phyloP scores from a whole-genome alignment of 2,113 vertebrate species.

The Pipra filicauda region DNA sequence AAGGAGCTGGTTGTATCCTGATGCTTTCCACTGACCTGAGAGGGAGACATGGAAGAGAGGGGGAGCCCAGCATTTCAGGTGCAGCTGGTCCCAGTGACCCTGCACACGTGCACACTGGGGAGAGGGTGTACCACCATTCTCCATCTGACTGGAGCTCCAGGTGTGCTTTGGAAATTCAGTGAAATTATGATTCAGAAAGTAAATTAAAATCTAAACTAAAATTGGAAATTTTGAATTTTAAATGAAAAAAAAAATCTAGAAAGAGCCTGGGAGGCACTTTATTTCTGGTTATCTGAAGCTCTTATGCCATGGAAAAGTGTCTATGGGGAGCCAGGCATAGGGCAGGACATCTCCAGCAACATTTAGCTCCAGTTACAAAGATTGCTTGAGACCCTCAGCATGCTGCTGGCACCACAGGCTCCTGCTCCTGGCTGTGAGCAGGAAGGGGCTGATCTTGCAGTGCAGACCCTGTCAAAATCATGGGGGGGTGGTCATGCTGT shows the following conservation, averaged over 20 bases:
- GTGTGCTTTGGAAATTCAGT: neutral
- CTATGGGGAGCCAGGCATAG: neutral
- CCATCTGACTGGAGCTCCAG: fast-evolving
- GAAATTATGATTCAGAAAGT: neutral
- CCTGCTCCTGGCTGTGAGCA: neutral
- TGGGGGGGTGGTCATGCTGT: fast-evolving
- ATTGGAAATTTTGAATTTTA: neutral
- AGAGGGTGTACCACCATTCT: neutral
- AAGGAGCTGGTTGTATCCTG: neutral
- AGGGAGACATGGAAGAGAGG: fast-evolving
- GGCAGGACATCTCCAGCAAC: neutral
- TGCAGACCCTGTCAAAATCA: neutral
- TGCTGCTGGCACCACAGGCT: neutral
- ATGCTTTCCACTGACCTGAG: neutral
- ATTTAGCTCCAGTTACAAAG: neutral
- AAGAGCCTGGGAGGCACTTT: neutral
- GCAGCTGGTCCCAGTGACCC: neutral
- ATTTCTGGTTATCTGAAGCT: neutral
- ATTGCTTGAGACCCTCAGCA: neutral
- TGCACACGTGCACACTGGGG: fast-evolving
- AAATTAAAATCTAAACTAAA: neutral
- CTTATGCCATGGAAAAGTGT: neutral
- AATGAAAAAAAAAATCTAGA: neutral
- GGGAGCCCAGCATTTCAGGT: neutral
- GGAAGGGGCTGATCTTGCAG: neutral